Conservation (phyloP, 35 echinoderm and acorn worm species). For the Heliocidaris tuberculata region DNA sequence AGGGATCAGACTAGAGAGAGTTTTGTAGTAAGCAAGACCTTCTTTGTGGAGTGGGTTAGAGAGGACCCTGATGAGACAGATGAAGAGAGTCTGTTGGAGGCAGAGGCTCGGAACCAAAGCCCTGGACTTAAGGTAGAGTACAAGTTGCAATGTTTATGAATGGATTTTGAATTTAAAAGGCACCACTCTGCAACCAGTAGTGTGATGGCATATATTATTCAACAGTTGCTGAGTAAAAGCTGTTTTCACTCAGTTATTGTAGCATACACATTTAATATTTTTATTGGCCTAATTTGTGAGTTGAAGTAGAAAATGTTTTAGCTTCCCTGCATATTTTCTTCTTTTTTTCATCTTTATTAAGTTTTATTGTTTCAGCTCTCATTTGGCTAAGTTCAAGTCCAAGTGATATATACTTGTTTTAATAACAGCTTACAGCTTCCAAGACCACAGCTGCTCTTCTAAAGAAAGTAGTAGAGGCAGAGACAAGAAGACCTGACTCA, state of each 20-base stretch:
- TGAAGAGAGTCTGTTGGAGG: slow-evolving; percentile 64
- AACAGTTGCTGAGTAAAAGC: too few species aligned
- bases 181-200: too few species aligned
- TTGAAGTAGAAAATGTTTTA: too few species aligned
- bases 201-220: too few species aligned
- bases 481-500: slow-evolving; percentile 57
- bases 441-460: slow-evolving; percentile 77
- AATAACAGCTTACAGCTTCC: slow-evolving; percentile 38
- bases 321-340: too few species aligned
- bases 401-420: neutral
- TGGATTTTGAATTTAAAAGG: too few species aligned
- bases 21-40: slow-evolving; percentile 83
- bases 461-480: slow-evolving; percentile 77
- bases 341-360: too few species aligned
- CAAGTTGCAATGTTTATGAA: neutral
- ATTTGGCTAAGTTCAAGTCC: too few species aligned
- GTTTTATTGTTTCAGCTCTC: too few species aligned
- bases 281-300: too few species aligned
- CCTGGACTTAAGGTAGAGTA: slow-evolving; percentile 59
- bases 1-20: slow-evolving; percentile 85
- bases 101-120: slow-evolving; percentile 48
- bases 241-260: too few species aligned
- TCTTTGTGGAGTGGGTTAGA: slow-evolving; percentile 85
- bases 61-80: slow-evolving; percentile 71
- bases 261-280: too few species aligned